Conservation (phyloP, 2,797 vertebrate genomes). For the Tympanoctomys barrerae region DNA sequence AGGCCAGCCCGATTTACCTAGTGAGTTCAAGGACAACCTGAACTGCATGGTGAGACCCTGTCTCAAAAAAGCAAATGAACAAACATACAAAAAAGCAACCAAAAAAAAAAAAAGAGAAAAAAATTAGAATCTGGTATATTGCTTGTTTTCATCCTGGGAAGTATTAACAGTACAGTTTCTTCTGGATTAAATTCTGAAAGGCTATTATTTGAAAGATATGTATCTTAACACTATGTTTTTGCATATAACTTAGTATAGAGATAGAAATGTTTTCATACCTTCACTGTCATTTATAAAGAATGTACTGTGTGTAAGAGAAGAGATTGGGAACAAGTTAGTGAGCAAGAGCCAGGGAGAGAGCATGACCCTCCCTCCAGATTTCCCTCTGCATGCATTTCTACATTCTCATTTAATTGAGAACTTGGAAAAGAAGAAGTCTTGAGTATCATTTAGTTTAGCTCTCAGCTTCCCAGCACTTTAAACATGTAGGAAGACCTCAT, state of each 20-base stretch:
- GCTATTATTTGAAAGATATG: conserved; percentile 39
- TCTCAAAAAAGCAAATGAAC: no score
- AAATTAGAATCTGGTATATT: conserved; percentile 36
- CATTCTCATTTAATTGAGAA: conserved; percentile 61
- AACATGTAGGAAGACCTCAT: conserved; percentile 65
- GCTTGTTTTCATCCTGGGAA: conserved; percentile 36
- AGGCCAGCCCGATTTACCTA: not conserved
- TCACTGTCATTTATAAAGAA: conserved; percentile 45
- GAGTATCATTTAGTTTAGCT: conserved; percentile 66
- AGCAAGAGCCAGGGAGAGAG: not conserved
- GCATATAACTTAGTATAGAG: not conserved
- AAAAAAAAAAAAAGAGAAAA: not conserved
- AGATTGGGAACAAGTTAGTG: not conserved
- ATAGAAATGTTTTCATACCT: conserved; percentile 19
- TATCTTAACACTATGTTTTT: conserved; percentile 54
- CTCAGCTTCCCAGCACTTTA: conserved; percentile 34
- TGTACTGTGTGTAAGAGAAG: not conserved
- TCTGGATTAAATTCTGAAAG: conserved; percentile 55
- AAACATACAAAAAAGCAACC: no score
- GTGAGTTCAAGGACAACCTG: not conserved
- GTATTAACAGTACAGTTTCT: conserved; percentile 52
- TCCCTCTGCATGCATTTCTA: conserved; percentile 49
- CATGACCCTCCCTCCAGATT: not conserved
- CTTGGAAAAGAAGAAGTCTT: not conserved
- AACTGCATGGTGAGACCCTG: not conserved